phyloP scores from a whole-genome alignment of 2,888 invertebrate species.

The Lasioglossum calceatum region DNA sequence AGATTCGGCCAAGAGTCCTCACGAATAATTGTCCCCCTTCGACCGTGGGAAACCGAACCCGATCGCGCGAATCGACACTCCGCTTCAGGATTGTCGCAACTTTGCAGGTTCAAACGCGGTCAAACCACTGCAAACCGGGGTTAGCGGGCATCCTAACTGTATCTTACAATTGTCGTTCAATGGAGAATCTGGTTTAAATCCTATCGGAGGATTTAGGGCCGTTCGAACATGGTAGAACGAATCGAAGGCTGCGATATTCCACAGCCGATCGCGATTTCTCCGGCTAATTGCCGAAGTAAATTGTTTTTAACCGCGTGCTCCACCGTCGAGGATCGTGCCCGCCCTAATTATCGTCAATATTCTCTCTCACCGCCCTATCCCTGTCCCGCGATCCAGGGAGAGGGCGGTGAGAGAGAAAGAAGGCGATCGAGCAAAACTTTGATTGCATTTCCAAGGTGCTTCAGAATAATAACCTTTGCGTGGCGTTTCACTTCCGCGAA shows the following conservation, averaged over 20 bases:
- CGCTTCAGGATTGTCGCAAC: neutral
- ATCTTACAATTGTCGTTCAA: neutral
- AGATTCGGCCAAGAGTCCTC: neutral
- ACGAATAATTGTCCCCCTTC: neutral
- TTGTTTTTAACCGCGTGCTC: slow-evolving; percentile 19
- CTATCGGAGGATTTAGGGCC: neutral
- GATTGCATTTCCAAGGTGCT: slow-evolving; percentile 35
- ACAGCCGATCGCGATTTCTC: neutral
- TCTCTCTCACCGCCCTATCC: no score
- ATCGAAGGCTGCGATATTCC: no score
- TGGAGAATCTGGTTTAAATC: neutral
- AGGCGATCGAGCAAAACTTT: slow-evolving; percentile 25
- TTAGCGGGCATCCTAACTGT: neutral
- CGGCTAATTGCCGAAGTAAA: slow-evolving; percentile 11
- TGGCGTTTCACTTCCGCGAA: slow-evolving; percentile 20
- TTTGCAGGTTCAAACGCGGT: no score
- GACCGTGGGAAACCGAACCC: neutral
- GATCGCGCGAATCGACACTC: neutral
- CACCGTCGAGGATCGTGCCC: slow-evolving; percentile 8
- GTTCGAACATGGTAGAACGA: no score
- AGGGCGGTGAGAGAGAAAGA: neutral
- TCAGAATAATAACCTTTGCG: slow-evolving; percentile 22
- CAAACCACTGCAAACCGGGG: neutral
- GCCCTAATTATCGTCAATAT: slow-evolving; percentile 26
- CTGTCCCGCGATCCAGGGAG: neutral